Evolutionary conservation across 2,113 vertebrate species (phyloP).

Genomic region (Chauna torquata): DNA sequence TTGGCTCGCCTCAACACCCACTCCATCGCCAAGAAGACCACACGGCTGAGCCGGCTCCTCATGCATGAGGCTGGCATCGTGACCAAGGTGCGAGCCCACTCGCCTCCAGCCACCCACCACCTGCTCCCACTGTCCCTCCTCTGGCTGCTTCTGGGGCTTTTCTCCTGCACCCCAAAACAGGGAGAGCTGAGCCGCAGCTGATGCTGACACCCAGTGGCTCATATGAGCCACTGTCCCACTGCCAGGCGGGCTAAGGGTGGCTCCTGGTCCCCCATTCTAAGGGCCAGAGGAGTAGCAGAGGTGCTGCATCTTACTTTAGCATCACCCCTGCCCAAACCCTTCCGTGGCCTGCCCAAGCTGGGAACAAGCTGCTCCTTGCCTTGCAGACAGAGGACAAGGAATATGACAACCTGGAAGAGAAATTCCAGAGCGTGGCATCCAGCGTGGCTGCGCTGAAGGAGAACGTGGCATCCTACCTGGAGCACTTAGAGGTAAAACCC

Average conservation of each 20-base stretch:
- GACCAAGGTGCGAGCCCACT: constrained; percentile 77
- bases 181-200: rapidly evolving
- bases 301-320: neutral
- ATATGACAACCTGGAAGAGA: constrained; percentile 85
- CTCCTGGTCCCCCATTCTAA: neutral
- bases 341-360: neutral
- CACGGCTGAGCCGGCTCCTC: constrained; percentile 86
- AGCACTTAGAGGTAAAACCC: constrained; percentile 82
- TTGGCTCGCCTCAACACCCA: constrained; percentile 89
- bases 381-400: constrained; percentile 88
- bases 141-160: neutral
- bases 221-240: neutral
- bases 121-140: neutral
- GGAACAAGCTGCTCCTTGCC: neutral
- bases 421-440: constrained; percentile 84
- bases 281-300: rapidly evolving
- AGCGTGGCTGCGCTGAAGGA: constrained; percentile 82
- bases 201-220: neutral
- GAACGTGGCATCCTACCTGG: constrained; percentile 82
- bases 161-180: rapidly evolving
- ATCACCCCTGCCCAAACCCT: neutral
- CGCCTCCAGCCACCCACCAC: neutral
- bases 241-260: neutral
- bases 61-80: constrained; percentile 90
- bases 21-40: constrained; percentile 94